These are phyloP conservation scores for Myiotriccus ornatus DNA, from an alignment of 2,797 vertebrate genomes.

Conservation along the genomic window DNA sequence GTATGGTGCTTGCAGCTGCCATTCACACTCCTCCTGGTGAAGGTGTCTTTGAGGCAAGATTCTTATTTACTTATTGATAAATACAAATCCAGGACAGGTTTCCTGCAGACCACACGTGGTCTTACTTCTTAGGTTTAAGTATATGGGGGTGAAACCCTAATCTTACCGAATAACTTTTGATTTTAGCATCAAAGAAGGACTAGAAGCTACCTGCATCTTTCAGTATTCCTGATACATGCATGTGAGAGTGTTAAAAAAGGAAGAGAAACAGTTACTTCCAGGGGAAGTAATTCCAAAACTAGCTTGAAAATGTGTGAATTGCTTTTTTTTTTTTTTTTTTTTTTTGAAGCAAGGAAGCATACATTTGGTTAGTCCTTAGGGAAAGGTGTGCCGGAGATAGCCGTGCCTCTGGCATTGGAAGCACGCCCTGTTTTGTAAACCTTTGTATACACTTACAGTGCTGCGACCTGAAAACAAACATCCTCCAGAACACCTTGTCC, in stretches of 20 bases:
- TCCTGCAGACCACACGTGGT: not conserved
- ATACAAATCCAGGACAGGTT: not conserved
- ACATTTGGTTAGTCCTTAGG: not conserved
- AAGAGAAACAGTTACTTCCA: not conserved
- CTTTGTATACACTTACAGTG: not conserved
- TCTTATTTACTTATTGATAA: not conserved
- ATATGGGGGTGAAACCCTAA: not conserved
- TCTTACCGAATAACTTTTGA: not conserved
- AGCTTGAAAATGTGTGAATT: not conserved
- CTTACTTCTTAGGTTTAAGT: not conserved
- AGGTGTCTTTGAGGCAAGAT: not conserved
- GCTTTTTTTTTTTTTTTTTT: not conserved
- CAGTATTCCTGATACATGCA: not conserved
- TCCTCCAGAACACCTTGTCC: not conserved
- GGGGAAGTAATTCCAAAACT: not conserved
- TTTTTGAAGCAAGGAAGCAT: not conserved
- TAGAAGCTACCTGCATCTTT: not conserved
- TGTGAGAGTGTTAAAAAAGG: not conserved
- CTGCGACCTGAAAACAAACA: slow-evolving; percentile 21
- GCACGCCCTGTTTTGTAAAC: not conserved
- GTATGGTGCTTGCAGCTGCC: not conserved
- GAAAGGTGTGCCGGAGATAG: not conserved
- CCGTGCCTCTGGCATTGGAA: not conserved
- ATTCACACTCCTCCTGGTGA: not conserved
- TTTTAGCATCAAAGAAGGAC: not conserved